Percentiles rank a stretch among this genome's conserved stretches.
Evolutionary conservation across 2,113 vertebrate species (phyloP).

Genomic region (Oophaga pumilio): DNA sequence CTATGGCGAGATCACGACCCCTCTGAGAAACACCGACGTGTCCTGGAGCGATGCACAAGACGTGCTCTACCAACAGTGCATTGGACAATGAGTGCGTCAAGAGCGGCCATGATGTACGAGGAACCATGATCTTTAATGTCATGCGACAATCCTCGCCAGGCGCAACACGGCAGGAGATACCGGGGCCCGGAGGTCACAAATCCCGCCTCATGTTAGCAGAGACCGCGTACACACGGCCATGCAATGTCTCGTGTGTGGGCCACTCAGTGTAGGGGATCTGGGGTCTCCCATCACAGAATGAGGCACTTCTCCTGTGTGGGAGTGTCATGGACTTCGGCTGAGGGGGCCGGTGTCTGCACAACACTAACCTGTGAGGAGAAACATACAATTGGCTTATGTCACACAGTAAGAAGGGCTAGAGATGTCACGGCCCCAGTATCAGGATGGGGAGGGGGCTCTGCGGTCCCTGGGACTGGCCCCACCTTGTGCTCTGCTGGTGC

Average conservation of each 20-base stretch:
- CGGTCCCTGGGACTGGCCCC: slow-evolving; percentile 73
- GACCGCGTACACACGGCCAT: neutral
- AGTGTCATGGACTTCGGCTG: neutral
- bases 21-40: neutral
- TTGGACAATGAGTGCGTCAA: neutral
- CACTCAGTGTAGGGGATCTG: neutral
- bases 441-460: slow-evolving; percentile 56
- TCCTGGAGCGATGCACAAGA: neutral
- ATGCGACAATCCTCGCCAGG: no score
- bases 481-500: slow-evolving; percentile 90
- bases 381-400: neutral
- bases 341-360: neutral
- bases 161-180: no score
- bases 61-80: neutral
- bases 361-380: neutral
- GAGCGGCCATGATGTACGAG: neutral
- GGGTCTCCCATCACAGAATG: neutral
- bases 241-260: neutral
- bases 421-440: slow-evolving; percentile 15
- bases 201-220: no score
- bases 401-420: slow-evolving; percentile 26
- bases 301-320: neutral
- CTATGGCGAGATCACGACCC: neutral
- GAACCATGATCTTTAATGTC: neutral
- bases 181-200: no score